Conservation (phyloP, 2,797 vertebrate species). For the Chelon auratus region DNA sequence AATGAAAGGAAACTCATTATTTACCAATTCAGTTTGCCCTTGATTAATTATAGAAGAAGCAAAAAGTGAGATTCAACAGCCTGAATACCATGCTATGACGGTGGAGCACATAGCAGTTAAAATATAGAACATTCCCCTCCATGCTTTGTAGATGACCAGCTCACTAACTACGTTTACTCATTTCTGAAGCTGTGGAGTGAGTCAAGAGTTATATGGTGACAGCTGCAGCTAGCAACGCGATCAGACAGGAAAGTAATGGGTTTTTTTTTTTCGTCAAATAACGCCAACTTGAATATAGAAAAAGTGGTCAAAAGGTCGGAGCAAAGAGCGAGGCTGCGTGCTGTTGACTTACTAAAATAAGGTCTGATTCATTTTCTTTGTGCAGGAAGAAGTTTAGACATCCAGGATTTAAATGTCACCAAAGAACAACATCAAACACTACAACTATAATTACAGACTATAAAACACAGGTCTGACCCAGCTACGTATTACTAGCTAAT, state of each 20-base stretch:
- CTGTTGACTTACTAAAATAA: background rate
- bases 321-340: background rate
- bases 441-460: constrained; percentile 34
- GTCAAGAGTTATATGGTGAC: background rate
- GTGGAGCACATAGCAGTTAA: background rate
- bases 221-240: background rate
- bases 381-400: background rate
- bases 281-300: background rate
- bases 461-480: constrained; percentile 28
- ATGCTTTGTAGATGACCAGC: background rate
- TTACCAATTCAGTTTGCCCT: background rate
- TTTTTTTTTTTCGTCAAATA: background rate
- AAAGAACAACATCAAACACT: constrained; percentile 27
- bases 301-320: background rate
- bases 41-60: background rate
- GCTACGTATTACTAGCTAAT: constrained; percentile 31
- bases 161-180: background rate
- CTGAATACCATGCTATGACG: background rate
- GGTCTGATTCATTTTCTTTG: background rate
- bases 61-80: background rate
- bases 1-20: background rate
- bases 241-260: background rate
- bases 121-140: background rate
- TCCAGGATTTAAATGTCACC: constrained; percentile 13
- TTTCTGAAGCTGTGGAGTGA: background rate